Conservation (phyloP, 53 echinoderm and acorn worm genomes). For the Astropecten irregularis region DNA sequence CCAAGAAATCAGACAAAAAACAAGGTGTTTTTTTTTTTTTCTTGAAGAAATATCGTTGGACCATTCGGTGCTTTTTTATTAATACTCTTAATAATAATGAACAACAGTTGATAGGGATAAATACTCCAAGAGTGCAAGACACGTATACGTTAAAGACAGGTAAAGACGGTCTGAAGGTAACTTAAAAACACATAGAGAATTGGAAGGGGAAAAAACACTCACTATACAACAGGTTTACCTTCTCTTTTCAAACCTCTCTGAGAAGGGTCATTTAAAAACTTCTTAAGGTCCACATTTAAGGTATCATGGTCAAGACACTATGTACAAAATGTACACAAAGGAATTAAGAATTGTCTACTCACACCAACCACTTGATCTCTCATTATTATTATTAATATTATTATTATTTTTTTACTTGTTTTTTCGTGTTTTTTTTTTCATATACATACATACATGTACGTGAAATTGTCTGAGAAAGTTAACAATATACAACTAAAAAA, state of each 20-base stretch:
- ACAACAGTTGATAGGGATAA: constrained; percentile 47
- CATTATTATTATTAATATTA: too few species aligned
- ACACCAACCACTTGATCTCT: too few species aligned
- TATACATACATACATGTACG: background rate
- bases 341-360: too few species aligned
- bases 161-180: constrained; percentile 17
- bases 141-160: constrained; percentile 46
- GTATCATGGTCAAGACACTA: constrained; percentile 24
- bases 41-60: constrained; percentile 61
- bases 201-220: too few species aligned
- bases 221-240: too few species aligned
- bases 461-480: background rate
- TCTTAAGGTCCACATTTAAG: constrained; percentile 17
- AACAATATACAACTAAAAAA: background rate
- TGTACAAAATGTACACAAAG: constrained; percentile 55
- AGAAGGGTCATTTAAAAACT: constrained; percentile 4
- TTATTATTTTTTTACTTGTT: too few species aligned
- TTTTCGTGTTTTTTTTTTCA: too few species aligned
- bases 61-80: constrained; percentile 56
- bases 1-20: background rate
- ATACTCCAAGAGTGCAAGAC: constrained; percentile 58
- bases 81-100: constrained; percentile 45
- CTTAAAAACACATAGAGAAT: background rate
- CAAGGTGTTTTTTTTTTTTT: background rate
- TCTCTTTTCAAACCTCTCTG: background rate